A percentile compares a stretch with the other conserved stretches of the same genome.
phyloP scores from a whole-genome alignment of 2,888 invertebrate species.

The Pammene aurita region DNA sequence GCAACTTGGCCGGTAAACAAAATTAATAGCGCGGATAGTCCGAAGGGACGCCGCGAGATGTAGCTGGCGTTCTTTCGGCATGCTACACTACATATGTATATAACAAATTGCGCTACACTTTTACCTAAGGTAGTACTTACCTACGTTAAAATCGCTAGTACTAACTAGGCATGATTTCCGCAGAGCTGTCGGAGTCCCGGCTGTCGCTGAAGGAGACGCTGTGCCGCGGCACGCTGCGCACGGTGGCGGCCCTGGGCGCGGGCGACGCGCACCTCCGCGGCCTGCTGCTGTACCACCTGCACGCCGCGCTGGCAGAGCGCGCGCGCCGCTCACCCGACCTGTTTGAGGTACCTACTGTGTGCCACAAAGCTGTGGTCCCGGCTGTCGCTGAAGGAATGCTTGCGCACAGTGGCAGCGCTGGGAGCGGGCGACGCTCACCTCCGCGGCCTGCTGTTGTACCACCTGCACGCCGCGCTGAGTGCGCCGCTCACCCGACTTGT shows the following conservation, averaged over 20 bases:
- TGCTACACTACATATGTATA: too few species aligned
- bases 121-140: too few species aligned
- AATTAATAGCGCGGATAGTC: too few species aligned
- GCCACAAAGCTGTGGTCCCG: conserved; percentile 82
- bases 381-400: conserved; percentile 83
- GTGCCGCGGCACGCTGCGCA: conserved; percentile 84
- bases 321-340: conserved; percentile 73
- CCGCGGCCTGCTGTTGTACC: conserved; percentile 77
- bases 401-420: conserved; percentile 82
- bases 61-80: too few species aligned
- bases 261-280: conserved; percentile 82
- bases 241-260: conserved; percentile 82
- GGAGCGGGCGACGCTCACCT: conserved; percentile 82
- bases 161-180: background rate
- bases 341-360: conserved; percentile 64
- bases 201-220: conserved; percentile 83
- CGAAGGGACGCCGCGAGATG: too few species aligned
- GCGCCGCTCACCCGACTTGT: conserved; percentile 72
- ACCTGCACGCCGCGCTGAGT: conserved; percentile 81
- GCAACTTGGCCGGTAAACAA: too few species aligned
- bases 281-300: conserved; percentile 79
- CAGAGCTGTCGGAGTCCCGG: conserved; percentile 84
- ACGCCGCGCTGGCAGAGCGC: conserved; percentile 80
- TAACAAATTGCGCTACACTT: too few species aligned
- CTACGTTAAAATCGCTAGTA: background rate